A percentile compares a stretch with the other conserved stretches of the same genome.
Conservation (phyloP, 2,888 invertebrate species). For the Theristus sp. region DNA sequence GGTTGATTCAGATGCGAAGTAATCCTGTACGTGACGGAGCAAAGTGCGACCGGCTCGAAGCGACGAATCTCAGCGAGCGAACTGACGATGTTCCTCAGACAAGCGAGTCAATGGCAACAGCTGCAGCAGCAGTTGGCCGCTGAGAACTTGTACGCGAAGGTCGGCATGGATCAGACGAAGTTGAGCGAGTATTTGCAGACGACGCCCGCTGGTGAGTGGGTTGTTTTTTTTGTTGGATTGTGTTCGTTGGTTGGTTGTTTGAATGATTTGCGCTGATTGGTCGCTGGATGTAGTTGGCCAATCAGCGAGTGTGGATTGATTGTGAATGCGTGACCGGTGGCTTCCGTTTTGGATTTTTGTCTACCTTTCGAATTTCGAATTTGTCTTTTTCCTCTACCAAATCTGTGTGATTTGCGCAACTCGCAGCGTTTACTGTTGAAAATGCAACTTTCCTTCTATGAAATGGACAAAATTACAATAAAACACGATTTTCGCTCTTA, state of each 20-base stretch:
- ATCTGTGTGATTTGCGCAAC: too few relatives aligned
- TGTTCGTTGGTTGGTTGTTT: not conserved
- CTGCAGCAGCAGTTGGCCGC: slow-evolving; percentile 50
- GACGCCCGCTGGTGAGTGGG: slow-evolving; percentile 45
- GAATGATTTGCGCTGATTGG: not conserved
- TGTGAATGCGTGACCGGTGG: too few relatives aligned
- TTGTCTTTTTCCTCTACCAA: too few relatives aligned
- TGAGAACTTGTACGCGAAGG: slow-evolving; percentile 49
- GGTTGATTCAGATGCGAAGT: slow-evolving; percentile 50
- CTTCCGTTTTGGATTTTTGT: too few relatives aligned
- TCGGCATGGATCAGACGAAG: slow-evolving; percentile 45
- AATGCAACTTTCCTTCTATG: too few relatives aligned
- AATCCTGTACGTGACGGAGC: slow-evolving; percentile 52
- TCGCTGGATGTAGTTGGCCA: too few relatives aligned
- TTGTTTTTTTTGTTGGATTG: not conserved
- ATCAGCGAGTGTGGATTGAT: too few relatives aligned
- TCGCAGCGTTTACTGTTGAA: too few relatives aligned
- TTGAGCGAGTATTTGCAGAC: slow-evolving; percentile 64
- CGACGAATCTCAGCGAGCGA: slow-evolving; percentile 31
- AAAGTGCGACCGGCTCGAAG: slow-evolving; percentile 38
- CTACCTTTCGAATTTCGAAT: too few relatives aligned
- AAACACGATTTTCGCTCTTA: too few relatives aligned
- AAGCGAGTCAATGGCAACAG: slow-evolving; percentile 50
- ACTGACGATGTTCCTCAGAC: slow-evolving; percentile 37
- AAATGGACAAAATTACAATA: too few relatives aligned